A percentile compares a stretch with the other conserved stretches of the same genome.
These are phyloP conservation scores for Syngnathus rostellatus DNA, from an alignment of 2,797 vertebrate species.

Conservation along the genomic window DNA sequence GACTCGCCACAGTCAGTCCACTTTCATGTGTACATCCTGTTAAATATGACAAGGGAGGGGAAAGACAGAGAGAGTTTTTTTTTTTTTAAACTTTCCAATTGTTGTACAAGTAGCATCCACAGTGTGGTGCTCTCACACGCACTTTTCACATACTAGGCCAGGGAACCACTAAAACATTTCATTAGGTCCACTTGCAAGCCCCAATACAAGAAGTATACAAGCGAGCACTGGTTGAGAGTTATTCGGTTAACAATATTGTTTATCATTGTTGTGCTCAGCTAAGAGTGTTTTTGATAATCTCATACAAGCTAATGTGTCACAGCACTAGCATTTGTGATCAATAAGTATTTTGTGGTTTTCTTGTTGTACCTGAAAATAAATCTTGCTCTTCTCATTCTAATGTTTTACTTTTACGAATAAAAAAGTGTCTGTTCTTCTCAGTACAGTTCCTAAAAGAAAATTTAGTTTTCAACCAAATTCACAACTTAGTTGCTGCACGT, in stretches of 20 bases:
- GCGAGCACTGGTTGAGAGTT: not conserved
- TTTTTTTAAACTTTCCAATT: not conserved
- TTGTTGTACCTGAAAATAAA: too few species aligned
- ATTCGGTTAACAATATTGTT: not conserved
- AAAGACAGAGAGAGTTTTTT: not conserved
- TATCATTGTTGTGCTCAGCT: not conserved
- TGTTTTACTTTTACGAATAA: too few species aligned
- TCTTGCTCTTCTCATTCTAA: too few species aligned
- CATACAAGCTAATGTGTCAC: too few species aligned
- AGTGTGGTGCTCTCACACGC: not conserved
- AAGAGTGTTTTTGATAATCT: not conserved
- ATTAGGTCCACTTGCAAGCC: not conserved
- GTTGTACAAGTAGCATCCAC: not conserved
- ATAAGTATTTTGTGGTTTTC: too few species aligned
- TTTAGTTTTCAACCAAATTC: too few species aligned
- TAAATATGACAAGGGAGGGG: not conserved
- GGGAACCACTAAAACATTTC: not conserved
- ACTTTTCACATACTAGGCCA: not conserved
- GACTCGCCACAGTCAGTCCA: slow-evolving; percentile 45
- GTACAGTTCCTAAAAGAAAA: too few species aligned
- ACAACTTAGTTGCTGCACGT: too few species aligned
- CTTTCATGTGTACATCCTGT: slow-evolving; percentile 63
- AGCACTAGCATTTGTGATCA: too few species aligned
- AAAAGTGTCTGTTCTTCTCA: too few species aligned
- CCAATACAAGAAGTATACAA: not conserved